Evolutionary conservation across 2,888 invertebrate species (phyloP).

Genomic region (Parnassius orleans): DNA sequence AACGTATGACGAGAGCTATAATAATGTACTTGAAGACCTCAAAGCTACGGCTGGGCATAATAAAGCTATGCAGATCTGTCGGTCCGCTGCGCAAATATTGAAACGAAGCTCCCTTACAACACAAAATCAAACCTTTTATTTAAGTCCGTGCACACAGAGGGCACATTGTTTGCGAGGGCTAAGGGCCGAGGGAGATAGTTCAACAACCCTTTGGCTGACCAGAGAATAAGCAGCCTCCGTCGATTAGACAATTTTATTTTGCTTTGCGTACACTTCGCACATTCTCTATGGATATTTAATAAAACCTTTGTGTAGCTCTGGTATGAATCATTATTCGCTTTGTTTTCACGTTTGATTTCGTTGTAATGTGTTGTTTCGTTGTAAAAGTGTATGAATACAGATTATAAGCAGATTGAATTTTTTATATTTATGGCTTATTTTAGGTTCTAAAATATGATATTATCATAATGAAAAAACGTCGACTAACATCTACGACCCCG

Average conservation of each 20-base stretch:
- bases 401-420: no score
- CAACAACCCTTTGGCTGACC: constrained; percentile 78
- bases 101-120: constrained; percentile 70
- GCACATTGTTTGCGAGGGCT: constrained; percentile 59
- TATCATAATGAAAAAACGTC: no score
- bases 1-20: no score
- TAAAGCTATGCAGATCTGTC: constrained; percentile 72
- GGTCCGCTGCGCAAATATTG: constrained; percentile 73
- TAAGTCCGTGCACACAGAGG: constrained; percentile 72
- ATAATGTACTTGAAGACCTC: constrained; percentile 27
- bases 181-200: constrained; percentile 62
- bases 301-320: no score
- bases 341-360: no score
- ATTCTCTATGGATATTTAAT: constrained; percentile 5
- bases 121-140: constrained; percentile 82
- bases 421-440: no score
- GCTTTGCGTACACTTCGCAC: constrained; percentile 33
- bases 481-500: no score
- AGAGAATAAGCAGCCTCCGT: constrained; percentile 55
- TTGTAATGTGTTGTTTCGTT: no score
- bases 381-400: no score
- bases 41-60: constrained; percentile 43
- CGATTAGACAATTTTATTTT: constrained; percentile 55
- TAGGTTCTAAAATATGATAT: no score
- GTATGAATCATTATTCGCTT: no score